A percentile compares a stretch with the other conserved stretches of the same genome.
Evolutionary conservation across 2,113 vertebrate genomes (phyloP).

Genomic region (Spilogale gracilis): DNA sequence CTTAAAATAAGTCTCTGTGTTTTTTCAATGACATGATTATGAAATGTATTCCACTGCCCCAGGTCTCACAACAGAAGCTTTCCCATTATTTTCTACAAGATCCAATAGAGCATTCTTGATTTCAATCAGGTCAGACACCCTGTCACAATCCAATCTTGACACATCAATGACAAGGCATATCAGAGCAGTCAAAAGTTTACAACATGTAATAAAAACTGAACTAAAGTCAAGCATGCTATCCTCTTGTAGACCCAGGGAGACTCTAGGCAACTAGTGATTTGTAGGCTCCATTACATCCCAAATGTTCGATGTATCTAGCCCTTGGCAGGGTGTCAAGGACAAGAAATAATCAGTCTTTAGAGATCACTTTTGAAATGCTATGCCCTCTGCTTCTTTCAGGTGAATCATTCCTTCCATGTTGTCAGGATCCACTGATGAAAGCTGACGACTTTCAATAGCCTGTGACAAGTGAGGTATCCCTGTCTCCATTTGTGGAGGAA

Average conservation of each 20-base stretch:
- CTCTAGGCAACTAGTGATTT: slow-evolving; percentile 85
- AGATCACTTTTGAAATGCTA: slow-evolving; percentile 84
- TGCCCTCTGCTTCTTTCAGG: slow-evolving; percentile 83
- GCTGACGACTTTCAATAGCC: slow-evolving; percentile 83
- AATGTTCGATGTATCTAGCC: slow-evolving; percentile 86
- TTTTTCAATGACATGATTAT: slow-evolving; percentile 37
- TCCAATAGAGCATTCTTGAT: slow-evolving; percentile 75
- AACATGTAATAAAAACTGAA: slow-evolving; percentile 86
- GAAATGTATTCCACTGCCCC: slow-evolving; percentile 41
- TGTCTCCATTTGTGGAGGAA: slow-evolving; percentile 72
- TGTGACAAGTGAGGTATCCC: slow-evolving; percentile 83
- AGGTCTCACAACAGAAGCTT: not conserved
- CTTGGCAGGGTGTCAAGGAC: slow-evolving; percentile 88
- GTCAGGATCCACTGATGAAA: slow-evolving; percentile 88
- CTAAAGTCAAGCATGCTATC: slow-evolving; percentile 77
- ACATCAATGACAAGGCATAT: slow-evolving; percentile 81
- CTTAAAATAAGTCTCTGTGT: rapidly evolving
- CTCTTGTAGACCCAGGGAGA: slow-evolving; percentile 76
- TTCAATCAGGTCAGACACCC: slow-evolving; percentile 78
- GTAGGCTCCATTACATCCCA: slow-evolving; percentile 87
- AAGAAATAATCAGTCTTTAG: slow-evolving; percentile 88
- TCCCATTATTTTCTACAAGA: slow-evolving; percentile 63
- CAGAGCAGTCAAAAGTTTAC: slow-evolving; percentile 85
- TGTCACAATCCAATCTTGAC: slow-evolving; percentile 81
- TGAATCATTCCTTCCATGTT: slow-evolving; percentile 86